phyloP scores from a whole-genome alignment of 2,113 vertebrate genomes.

The Ceratotherium simum region DNA sequence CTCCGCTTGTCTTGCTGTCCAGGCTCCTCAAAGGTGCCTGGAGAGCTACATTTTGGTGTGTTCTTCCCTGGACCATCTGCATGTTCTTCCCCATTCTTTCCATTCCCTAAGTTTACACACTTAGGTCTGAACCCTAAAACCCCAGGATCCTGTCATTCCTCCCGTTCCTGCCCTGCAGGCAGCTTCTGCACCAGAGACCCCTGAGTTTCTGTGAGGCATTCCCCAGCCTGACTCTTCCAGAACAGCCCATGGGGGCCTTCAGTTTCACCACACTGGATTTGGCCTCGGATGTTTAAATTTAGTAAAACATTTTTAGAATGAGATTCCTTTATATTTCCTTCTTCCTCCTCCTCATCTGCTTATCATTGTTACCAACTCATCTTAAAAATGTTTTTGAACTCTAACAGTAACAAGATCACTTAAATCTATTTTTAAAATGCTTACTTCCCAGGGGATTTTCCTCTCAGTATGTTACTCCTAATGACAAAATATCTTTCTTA shows the following conservation, averaged over 20 bases:
- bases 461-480: background rate
- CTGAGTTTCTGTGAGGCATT: background rate
- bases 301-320: background rate
- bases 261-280: background rate
- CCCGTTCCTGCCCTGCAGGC: background rate
- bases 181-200: background rate
- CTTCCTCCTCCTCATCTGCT: background rate
- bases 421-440: slow-evolving; percentile 21
- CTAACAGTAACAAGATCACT: background rate
- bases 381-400: slow-evolving; percentile 42
- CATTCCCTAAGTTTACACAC: background rate
- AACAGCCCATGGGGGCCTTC: background rate
- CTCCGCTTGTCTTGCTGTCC: background rate
- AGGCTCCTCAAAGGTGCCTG: rapidly evolving
- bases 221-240: background rate
- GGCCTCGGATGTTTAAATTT: background rate
- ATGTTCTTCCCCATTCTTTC: background rate
- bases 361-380: background rate
- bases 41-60: background rate
- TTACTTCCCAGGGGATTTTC: background rate
- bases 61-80: background rate
- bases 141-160: background rate
- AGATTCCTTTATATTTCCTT: background rate
- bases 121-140: background rate
- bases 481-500: background rate